Percentiles rank a stretch among this genome's conserved stretches.
Evolutionary conservation across 2,888 invertebrate genomes (phyloP).

Genomic region (Acleris laterana): DNA sequence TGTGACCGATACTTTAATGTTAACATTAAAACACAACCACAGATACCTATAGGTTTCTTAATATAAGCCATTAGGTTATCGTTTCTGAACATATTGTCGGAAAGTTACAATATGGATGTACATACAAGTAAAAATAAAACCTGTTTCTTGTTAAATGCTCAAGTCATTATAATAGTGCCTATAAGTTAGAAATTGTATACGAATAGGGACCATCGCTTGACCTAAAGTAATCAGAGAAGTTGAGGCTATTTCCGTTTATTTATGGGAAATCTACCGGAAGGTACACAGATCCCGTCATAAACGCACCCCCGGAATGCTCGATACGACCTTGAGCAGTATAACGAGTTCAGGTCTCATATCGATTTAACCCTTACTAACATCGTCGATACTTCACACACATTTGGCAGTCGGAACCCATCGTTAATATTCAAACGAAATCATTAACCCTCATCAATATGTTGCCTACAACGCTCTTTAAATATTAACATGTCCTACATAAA

Average conservation of each 20-base stretch:
- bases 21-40: no score
- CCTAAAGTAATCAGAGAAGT: constrained; percentile 20
- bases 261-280: constrained; percentile 17
- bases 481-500: constrained; percentile 14
- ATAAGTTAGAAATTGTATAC: constrained; percentile 2
- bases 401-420: no score
- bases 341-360: constrained; percentile 40
- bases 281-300: constrained; percentile 15
- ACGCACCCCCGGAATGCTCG: constrained; percentile 21
- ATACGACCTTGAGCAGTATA: constrained; percentile 5
- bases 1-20: no score
- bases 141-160: neutral
- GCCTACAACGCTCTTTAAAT: neutral
- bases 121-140: neutral
- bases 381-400: no score
- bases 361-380: constrained; percentile 13
- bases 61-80: no score
- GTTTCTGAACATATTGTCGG: no score
- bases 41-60: no score
- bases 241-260: constrained; percentile 3
- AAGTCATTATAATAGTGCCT: constrained; percentile 9
- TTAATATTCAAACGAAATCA: neutral
- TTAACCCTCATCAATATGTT: neutral
- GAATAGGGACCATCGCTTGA: constrained; percentile 28
- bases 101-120: no score